phyloP scores from a whole-genome alignment of 1,140 invertebrate genomes.

The Thalassaphorura encarpata region DNA sequence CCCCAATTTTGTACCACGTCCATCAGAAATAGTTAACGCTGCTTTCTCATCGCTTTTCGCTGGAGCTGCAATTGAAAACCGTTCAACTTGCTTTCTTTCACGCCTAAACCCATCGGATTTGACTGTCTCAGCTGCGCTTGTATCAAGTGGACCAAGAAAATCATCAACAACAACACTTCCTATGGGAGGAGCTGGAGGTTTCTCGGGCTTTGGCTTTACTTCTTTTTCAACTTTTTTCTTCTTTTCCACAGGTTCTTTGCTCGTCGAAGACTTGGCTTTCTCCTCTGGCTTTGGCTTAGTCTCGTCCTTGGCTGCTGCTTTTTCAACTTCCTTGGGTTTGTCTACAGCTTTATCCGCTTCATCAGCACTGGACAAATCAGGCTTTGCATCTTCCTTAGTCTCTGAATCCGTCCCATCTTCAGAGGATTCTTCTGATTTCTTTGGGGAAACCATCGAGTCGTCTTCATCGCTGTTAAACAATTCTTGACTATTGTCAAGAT shows the following conservation, averaged over 20 bases:
- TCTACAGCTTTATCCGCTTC: background rate
- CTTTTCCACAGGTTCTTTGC: background rate
- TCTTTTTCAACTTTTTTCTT: background rate
- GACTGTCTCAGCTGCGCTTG: conserved; percentile 13
- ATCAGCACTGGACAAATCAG: too few relatives aligned
- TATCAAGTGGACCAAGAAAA: conserved; percentile 7
- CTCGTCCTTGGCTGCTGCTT: conserved; percentile 5
- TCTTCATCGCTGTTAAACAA: too few relatives aligned
- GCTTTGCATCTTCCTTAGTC: too few relatives aligned
- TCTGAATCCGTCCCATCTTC: too few relatives aligned
- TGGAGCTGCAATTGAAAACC: conserved; percentile 5
- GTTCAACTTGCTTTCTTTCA: conserved; percentile 18
- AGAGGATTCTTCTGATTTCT: too few relatives aligned
- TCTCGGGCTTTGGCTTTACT: background rate
- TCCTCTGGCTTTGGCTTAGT: background rate
- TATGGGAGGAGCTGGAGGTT: background rate
- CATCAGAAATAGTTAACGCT: background rate
- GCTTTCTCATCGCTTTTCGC: conserved; percentile 7
- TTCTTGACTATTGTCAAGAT: too few relatives aligned
- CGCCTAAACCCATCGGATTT: conserved; percentile 10
- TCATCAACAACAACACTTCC: background rate
- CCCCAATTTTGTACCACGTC: conserved; percentile 14
- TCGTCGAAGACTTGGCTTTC: background rate
- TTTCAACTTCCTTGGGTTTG: background rate
- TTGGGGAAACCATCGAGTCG: too few relatives aligned